phyloP scores from a whole-genome alignment of 2,888 invertebrate species.

The Epiblema foenella region DNA sequence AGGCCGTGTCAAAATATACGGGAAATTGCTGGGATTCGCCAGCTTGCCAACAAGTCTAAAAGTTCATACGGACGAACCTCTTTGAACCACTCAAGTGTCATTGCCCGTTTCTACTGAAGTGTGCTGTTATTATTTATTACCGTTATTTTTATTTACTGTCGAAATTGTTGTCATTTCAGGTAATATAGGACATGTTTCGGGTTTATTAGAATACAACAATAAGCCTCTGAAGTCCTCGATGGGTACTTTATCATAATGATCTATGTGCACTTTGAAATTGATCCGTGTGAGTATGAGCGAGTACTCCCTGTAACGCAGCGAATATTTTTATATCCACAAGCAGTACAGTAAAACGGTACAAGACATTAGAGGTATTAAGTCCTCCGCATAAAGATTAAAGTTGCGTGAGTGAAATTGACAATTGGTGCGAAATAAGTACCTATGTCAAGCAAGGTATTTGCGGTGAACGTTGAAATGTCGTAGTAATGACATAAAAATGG shows the following conservation, averaged over 20 bases:
- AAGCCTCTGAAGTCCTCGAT: too few relatives aligned
- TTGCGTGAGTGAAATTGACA: conserved; percentile 26
- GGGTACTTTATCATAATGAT: too few relatives aligned
- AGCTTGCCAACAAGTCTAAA: not conserved
- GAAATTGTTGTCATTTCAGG: too few relatives aligned
- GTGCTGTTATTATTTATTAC: not conserved
- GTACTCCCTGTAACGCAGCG: not conserved
- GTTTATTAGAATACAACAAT: too few relatives aligned
- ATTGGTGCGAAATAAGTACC: conserved; percentile 26
- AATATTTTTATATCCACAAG: conserved; percentile 11
- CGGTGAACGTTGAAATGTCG: conserved; percentile 4
- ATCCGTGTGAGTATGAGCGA: not conserved
- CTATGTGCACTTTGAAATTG: not conserved
- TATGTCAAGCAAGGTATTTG: conserved; percentile 22
- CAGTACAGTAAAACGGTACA: conserved; percentile 21
- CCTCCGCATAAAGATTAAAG: conserved; percentile 18
- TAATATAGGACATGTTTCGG: too few relatives aligned
- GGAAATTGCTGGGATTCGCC: not conserved
- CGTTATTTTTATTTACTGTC: too few relatives aligned
- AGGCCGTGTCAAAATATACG: conserved; percentile 19
- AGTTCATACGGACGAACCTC: not conserved
- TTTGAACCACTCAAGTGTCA: not conserved
- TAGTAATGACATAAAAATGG: conserved; percentile 5
- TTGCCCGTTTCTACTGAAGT: not conserved
- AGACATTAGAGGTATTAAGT: conserved; percentile 19